Evolutionary conservation across 2,113 vertebrate genomes (phyloP).

Genomic region (Brevimyrus niger): DNA sequence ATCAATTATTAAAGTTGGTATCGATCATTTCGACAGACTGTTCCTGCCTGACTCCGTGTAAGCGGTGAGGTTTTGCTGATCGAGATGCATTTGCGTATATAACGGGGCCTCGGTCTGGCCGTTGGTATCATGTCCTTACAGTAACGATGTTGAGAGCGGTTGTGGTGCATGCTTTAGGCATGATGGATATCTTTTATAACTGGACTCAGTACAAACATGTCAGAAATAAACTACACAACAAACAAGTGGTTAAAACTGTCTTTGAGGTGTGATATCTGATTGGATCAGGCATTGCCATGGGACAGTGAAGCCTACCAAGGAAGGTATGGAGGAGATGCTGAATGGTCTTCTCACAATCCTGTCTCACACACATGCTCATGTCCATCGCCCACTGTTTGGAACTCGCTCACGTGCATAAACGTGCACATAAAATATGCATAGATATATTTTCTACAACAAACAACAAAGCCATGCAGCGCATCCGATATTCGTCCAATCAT

Average conservation of each 20-base stretch:
- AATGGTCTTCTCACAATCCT: not conserved
- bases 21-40: conserved; percentile 61
- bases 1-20: conserved; percentile 69
- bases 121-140: not conserved
- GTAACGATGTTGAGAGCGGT: not conserved
- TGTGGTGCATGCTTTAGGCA: not conserved
- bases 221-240: not conserved
- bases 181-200: not conserved
- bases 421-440: not conserved
- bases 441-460: not conserved
- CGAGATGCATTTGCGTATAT: conserved; percentile 46
- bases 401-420: not conserved
- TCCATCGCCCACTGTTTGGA: not conserved
- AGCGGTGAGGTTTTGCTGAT: conserved; percentile 44
- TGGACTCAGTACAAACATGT: not conserved
- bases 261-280: not conserved
- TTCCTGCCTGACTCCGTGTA: conserved; percentile 49
- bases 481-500: not conserved
- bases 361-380: not conserved
- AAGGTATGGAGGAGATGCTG: not conserved
- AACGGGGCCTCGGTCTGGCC: conserved; percentile 15
- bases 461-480: not conserved
- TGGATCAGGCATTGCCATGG: not conserved
- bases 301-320: not conserved
- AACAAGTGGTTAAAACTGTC: not conserved